Evolutionary conservation across 1,140 invertebrate genomes (phyloP).

Genomic region (Drosophila kohkoa): DNA sequence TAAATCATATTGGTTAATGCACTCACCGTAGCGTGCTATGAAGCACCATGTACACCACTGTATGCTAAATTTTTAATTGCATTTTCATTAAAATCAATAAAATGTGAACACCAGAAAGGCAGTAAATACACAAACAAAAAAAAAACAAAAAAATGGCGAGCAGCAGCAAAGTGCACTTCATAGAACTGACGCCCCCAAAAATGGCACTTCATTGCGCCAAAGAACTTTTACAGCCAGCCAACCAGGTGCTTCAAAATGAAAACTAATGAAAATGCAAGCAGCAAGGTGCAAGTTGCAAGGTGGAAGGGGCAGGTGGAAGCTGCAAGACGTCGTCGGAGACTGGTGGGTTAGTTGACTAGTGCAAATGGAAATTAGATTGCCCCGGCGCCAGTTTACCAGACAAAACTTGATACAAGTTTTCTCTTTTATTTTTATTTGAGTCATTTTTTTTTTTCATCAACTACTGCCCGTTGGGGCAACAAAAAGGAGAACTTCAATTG

Average conservation of each 20-base stretch:
- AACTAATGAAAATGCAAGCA: slow-evolving; percentile 75
- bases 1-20: slow-evolving; percentile 76
- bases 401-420: slow-evolving; percentile 75
- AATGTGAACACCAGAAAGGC: slow-evolving; percentile 18
- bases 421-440: background rate
- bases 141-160: no score
- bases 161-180: slow-evolving; percentile 41
- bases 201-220: slow-evolving; percentile 75
- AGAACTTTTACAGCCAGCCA: slow-evolving; percentile 67
- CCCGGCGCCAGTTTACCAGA: slow-evolving; percentile 51
- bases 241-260: slow-evolving; percentile 50
- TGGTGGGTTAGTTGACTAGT: slow-evolving; percentile 11
- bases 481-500: slow-evolving; percentile 55
- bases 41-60: slow-evolving; percentile 6
- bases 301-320: slow-evolving; percentile 18
- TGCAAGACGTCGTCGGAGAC: background rate
- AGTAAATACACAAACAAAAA: background rate
- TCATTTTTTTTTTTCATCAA: slow-evolving; percentile 14
- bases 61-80: slow-evolving; percentile 78
- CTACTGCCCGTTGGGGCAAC: slow-evolving; percentile 21
- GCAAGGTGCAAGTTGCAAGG: slow-evolving; percentile 5
- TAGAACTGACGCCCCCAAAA: slow-evolving; percentile 47
- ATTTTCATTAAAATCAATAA: slow-evolving; percentile 81
- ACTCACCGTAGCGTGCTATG: slow-evolving; percentile 21
- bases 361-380: slow-evolving; percentile 81